Evolutionary conservation across 2,888 invertebrate genomes (phyloP), one percentile per base, ranked within the genome.

Genomic region (Diogma glabrata): DNA sequence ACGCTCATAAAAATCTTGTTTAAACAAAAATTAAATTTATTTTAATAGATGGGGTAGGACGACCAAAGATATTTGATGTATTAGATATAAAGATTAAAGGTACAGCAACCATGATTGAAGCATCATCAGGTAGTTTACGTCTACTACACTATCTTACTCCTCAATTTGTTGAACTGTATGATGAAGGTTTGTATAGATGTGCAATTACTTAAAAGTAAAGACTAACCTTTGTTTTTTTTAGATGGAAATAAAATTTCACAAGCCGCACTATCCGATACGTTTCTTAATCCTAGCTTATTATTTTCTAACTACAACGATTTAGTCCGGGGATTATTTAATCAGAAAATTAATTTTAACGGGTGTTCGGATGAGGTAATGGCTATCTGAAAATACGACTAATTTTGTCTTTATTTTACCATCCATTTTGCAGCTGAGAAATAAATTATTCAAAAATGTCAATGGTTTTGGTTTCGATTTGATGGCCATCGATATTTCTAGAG

Each of bases 261-360:
- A n/a, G n/a, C n/a, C 10, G 22, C 33, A 4, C 17, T 52, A 33
- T 56, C 56, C 8, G 51, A 53, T 20, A 47, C 38, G 3, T 38
- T 56, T 12, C 46, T 36, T 1, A 38, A 51, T 1, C 9, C 50
- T 7, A 17, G 40, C 46, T 26, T 51, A 5, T 12, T 53, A 9
- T 45, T 52, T 22, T 62, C 70, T 1, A 66, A 70, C 47, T 72
- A 78, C 47, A 78, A 43, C 23, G 3, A 19, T 20, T 19, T 40
- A n/a, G 40, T n/a, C 10, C 68, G 78, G 9, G 79, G 79, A 3
- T 66, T 78, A 46, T 60, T 77, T 12, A 71, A 73, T 3, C 78
- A 79, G 54, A n/a, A 30, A 14, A 56, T 53, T 1, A 54, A 54
- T 51, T 10, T 49, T 8, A 5, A 12, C 2, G 43, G 50, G 5